Evolutionary conservation across 2,113 vertebrate species (phyloP).

Genomic region (Semnornis frantzii): DNA sequence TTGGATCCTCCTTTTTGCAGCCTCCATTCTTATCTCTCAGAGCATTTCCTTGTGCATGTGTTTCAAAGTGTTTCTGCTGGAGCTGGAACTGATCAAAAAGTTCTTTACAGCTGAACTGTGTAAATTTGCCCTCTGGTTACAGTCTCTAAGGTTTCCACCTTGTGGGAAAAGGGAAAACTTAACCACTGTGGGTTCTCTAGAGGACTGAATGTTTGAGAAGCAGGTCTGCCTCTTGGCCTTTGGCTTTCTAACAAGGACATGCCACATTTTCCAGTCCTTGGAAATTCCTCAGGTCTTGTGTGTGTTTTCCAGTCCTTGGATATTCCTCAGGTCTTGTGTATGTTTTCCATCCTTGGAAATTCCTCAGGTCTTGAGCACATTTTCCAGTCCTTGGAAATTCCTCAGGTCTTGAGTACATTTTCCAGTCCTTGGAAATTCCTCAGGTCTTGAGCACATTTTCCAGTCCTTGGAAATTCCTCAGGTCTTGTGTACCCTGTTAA

Average conservation of each 20-base stretch:
- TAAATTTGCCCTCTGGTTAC: neutral
- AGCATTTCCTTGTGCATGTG: neutral
- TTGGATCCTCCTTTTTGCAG: neutral
- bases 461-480: too few species aligned
- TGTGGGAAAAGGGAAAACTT: neutral
- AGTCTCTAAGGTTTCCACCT: neutral
- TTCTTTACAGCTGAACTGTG: neutral
- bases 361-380: too few species aligned
- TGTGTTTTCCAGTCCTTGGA: too few species aligned
- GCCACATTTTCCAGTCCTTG: too few species aligned
- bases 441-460: too few species aligned
- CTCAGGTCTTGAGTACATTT: too few species aligned
- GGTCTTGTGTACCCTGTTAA: neutral
- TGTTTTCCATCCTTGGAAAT: too few species aligned
- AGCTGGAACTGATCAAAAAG: neutral
- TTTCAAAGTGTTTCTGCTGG: slow-evolving; percentile 23
- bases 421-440: too few species aligned
- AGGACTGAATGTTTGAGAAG: neutral
- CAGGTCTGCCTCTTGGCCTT: neutral
- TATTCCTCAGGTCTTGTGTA: too few species aligned
- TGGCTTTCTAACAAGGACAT: too few species aligned
- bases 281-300: neutral
- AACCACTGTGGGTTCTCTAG: neutral
- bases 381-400: too few species aligned
- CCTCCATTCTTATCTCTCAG: neutral